Evolutionary conservation across 1,140 invertebrate species (phyloP).

Genomic region (Doryteuthis pealeii): DNA sequence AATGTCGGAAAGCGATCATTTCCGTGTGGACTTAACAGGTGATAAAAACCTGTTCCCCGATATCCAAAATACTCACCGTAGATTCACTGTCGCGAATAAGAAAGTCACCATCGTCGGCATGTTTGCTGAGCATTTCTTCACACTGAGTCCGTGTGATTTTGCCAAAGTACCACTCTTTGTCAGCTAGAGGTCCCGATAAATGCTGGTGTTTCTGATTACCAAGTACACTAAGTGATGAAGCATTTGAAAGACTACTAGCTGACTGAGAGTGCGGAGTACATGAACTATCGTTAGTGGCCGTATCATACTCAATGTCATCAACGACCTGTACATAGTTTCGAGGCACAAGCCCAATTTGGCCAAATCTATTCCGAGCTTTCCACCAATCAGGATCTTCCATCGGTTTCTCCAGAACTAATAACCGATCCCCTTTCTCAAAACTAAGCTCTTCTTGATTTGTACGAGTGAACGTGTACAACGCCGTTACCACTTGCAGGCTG

Average conservation of each 20-base stretch:
- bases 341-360: conserved; percentile 88
- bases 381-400: conserved; percentile 98
- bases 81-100: conserved; percentile 98
- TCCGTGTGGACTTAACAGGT: no score
- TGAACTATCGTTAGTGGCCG: conserved; percentile 37
- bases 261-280: conserved; percentile 57
- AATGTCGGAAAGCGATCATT: no score
- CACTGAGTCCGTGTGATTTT: conserved; percentile 91
- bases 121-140: conserved; percentile 89
- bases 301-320: conserved; percentile 44
- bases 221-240: conserved; percentile 39
- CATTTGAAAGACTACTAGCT: conserved; percentile 54
- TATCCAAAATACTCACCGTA: conserved; percentile 82
- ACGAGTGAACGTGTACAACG: conserved; percentile 54
- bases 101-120: conserved; percentile 96
- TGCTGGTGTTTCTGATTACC: conserved; percentile 50
- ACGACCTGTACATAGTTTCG: conserved; percentile 86
- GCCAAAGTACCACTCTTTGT: conserved; percentile 88
- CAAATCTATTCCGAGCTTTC: conserved; percentile 87
- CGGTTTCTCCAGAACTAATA: conserved; percentile 94
- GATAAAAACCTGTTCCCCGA: no score
- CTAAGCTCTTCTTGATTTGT: conserved; percentile 92
- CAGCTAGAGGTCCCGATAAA: conserved; percentile 50
- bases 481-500: conserved; percentile 76
- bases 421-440: conserved; percentile 85